Conservation (phyloP, 2,888 invertebrate genomes). For the Lamellibrachia satsuma region DNA sequence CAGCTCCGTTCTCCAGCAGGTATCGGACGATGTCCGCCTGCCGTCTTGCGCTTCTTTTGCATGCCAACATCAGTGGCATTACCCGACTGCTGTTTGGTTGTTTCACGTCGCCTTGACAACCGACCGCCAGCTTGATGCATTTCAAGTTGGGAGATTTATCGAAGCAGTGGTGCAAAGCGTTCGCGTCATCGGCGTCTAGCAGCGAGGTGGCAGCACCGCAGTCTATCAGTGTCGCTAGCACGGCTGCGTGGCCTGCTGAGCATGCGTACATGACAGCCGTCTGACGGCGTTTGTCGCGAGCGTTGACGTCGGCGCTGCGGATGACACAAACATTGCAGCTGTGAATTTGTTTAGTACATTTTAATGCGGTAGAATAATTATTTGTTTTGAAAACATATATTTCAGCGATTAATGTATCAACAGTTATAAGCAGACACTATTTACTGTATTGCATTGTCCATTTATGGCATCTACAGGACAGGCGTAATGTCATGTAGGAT, state of each 20-base stretch:
- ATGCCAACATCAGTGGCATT: conserved; percentile 44
- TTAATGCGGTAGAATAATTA: too few relatives aligned
- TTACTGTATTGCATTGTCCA: too few relatives aligned
- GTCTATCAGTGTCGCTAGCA: conserved; percentile 36
- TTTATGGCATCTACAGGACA: too few relatives aligned
- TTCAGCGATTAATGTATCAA: too few relatives aligned
- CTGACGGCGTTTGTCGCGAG: conserved; percentile 30
- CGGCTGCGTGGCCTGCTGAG: conserved; percentile 31
- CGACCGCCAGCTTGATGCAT: conserved; percentile 40
- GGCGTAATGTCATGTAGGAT: too few relatives aligned
- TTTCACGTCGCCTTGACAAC: conserved; percentile 40
- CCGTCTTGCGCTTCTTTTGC: conserved; percentile 38
- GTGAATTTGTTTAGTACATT: background rate
- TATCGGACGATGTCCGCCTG: conserved; percentile 41
- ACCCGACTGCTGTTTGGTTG: conserved; percentile 35
- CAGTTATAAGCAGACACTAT: too few relatives aligned
- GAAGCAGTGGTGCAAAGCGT: conserved; percentile 45
- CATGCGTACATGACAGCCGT: conserved; percentile 44
- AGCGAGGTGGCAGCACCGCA: conserved; percentile 33
- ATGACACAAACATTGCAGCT: background rate
- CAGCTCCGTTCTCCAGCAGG: conserved; percentile 44
- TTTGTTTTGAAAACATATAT: too few relatives aligned
- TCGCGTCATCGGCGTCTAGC: conserved; percentile 35
- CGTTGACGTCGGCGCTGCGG: background rate
- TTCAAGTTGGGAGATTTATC: conserved; percentile 40